Evolutionary conservation across 2,888 invertebrate genomes (phyloP).

Genomic region (Lordiphosa fenestrarum): DNA sequence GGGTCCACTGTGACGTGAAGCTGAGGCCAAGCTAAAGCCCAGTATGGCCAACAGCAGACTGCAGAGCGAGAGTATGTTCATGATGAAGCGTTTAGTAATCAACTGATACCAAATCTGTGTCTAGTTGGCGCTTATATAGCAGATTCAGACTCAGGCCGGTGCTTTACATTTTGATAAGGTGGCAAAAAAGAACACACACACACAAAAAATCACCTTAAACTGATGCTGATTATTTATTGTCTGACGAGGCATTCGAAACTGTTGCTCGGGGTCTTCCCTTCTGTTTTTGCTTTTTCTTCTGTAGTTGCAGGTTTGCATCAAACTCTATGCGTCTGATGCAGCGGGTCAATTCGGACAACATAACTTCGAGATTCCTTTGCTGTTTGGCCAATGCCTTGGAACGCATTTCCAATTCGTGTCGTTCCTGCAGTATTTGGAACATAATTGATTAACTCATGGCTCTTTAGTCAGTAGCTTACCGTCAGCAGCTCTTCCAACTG

Average conservation of each 20-base stretch:
- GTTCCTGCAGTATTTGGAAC: conserved; percentile 26
- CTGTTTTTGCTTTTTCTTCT: background rate
- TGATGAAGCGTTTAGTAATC: conserved; percentile 22
- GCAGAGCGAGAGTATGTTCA: conserved; percentile 45
- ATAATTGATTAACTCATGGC: background rate
- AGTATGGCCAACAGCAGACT: conserved; percentile 33
- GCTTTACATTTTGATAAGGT: conserved; percentile 14
- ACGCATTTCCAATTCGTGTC: conserved; percentile 20
- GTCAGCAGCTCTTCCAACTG: conserved; percentile 5
- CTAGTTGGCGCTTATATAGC: conserved; percentile 11
- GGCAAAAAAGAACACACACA: conserved; percentile 27
- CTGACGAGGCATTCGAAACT: background rate
- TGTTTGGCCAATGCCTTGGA: conserved; percentile 14
- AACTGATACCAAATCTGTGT: background rate
- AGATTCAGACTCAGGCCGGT: background rate
- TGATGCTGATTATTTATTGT: conserved; percentile 19
- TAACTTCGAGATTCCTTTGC: conserved; percentile 39
- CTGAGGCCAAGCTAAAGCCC: conserved; percentile 11
- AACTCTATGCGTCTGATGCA: conserved; percentile 51
- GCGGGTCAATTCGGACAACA: conserved; percentile 50
- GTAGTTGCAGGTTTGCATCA: conserved; percentile 23
- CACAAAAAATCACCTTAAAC: conserved; percentile 28
- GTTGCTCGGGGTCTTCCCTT: background rate
- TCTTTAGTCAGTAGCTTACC: background rate
- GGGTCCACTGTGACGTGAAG: conserved; percentile 45